Evolutionary conservation across 1,140 invertebrate genomes (phyloP).

Genomic region (Drosophila mauritiana): DNA sequence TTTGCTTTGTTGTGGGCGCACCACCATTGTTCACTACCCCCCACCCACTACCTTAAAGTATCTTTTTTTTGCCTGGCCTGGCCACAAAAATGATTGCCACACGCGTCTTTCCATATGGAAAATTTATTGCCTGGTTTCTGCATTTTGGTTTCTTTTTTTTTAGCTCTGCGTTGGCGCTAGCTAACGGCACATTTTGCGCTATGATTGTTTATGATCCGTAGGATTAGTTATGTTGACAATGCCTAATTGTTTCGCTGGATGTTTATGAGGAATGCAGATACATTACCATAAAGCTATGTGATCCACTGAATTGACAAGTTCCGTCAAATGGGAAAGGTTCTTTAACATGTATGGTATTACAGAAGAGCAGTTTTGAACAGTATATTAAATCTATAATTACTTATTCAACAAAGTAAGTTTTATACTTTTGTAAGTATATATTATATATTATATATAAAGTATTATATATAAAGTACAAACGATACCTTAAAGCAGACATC

Average conservation of each 20-base stretch:
- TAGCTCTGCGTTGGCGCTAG: slow-evolving; percentile 22
- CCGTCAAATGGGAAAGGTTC: neutral
- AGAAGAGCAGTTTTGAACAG: neutral
- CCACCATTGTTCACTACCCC: slow-evolving; percentile 11
- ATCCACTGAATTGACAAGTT: neutral
- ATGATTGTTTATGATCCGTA: slow-evolving; percentile 43
- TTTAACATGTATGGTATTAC: too few species aligned
- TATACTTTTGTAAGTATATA: too few species aligned
- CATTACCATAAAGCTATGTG: neutral
- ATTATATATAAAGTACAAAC: too few species aligned
- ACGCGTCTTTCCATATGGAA: slow-evolving; percentile 53
- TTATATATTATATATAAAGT: too few species aligned
- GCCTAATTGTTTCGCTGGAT: slow-evolving; percentile 40
- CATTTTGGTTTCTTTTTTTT: slow-evolving; percentile 32
- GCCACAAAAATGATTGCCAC: slow-evolving; percentile 64
- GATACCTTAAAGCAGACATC: too few species aligned
- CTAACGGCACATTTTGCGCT: slow-evolving; percentile 56
- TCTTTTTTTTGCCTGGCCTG: slow-evolving; percentile 10
- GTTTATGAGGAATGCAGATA: slow-evolving; percentile 6
- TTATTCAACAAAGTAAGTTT: too few species aligned
- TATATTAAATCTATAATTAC: too few species aligned
- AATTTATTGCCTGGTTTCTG: slow-evolving; percentile 62
- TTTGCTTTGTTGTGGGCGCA: slow-evolving; percentile 58
- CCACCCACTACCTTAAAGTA: slow-evolving; percentile 1
- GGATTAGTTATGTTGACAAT: slow-evolving; percentile 36